Evolutionary conservation across 1,140 invertebrate species (phyloP).

Genomic region (Stegodyphus dumicola): DNA sequence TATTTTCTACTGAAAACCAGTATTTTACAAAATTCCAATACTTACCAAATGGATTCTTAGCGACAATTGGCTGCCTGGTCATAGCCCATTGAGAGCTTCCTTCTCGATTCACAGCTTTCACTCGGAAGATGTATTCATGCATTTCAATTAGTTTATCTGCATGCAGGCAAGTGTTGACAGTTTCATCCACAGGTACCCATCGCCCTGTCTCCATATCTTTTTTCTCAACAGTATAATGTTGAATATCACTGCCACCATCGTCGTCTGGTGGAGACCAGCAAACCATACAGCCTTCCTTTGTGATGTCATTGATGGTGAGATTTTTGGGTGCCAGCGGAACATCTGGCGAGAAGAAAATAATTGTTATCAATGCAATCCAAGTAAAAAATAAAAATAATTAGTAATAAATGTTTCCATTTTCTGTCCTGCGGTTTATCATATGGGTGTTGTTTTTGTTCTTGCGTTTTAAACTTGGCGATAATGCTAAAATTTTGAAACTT

Average conservation of each 20-base stretch:
- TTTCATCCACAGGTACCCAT: conserved; percentile 90
- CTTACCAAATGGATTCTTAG: conserved; percentile 95
- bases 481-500: too few relatives aligned
- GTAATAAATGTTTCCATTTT: too few relatives aligned
- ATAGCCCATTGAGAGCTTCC: conserved; percentile 94
- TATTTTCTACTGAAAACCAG: too few relatives aligned
- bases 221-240: conserved; percentile 94
- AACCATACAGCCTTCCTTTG: conserved; percentile 83
- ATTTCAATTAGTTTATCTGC: conserved; percentile 97
- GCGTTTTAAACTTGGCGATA: too few relatives aligned
- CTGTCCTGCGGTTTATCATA: too few relatives aligned
- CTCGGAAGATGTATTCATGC: conserved; percentile 98
- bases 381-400: too few relatives aligned
- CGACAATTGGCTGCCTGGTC: conserved; percentile 87
- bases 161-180: conserved; percentile 86
- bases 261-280: conserved; percentile 91
- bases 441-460: too few relatives aligned
- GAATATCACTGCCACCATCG: conserved; percentile 91
- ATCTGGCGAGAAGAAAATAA: conserved; percentile 67
- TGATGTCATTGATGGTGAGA: conserved; percentile 82
- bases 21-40: not conserved
- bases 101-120: conserved; percentile 97
- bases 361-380: not conserved
- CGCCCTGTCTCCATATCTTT: conserved; percentile 93
- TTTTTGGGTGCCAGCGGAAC: conserved; percentile 89